Base-by-base conservation (phyloP, 2,797 vertebrate species). In the Acanthurus tractus region DNA sequence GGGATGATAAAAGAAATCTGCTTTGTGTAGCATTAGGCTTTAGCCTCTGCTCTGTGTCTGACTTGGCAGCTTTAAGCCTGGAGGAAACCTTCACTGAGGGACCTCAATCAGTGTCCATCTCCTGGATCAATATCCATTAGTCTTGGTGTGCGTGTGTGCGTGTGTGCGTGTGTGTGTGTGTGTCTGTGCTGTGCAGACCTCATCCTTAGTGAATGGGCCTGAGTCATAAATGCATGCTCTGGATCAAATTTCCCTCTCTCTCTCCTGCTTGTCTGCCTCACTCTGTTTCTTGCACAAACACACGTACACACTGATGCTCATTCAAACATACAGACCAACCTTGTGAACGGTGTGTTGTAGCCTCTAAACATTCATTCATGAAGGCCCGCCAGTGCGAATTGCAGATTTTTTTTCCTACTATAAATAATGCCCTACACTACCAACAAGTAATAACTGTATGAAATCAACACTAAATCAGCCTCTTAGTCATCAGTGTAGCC, bases 61-160 rank as follows among this genome's bases (percentile, higher is more conserved):
- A 91, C 87, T 76, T 90, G 87, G 89, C 87, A 90, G 88, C 86
- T 91, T 90, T 86, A 78, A 71, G 89, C 85, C 86, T 61, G 61
- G 69, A 90, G 90, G 89, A 92, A 91, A 86, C 87, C 78, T 90
- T 83, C 76, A 88, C 74, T 66, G 79, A 79, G 78, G 74, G 84
- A 80, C 82, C 85, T 83, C 88, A 83, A 92, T 93, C 88, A 90
- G 88, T 89, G 85, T 90, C 89, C 93, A 90, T 92, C 86, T 91
- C 78, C 79, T 73, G 80, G 88, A 93, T 94, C 92, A 92, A 94
- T 94, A 93, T 62, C 93, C 93, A 94, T 94, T 94, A 94, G 92
- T 79, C 71, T 67, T 20, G 8, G 76, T 36, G 65, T 50, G 65
- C 58, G 42, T 55, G 59, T 44, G 62, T 46, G 42, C 34, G 66